Evolutionary conservation across 2,888 invertebrate species (phyloP), one percentile per base, ranked within the genome.

Genomic region (Sisyra nigra): DNA sequence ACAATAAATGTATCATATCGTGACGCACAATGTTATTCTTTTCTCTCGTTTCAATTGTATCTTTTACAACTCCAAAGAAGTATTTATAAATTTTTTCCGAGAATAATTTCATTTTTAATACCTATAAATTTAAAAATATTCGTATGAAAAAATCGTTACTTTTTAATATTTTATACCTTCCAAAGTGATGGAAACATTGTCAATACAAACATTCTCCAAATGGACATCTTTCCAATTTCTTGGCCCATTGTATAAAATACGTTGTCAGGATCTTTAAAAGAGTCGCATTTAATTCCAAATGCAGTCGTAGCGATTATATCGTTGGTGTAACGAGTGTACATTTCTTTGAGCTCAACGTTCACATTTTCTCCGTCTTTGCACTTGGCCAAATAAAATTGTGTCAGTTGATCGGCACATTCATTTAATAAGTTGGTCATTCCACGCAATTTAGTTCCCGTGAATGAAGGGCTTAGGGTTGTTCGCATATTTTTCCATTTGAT

Each of bases 291-390:
- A 13, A 67, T 48, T 0, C 67, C 67, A 48, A 66, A 67, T 0
- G 66, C 67, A 13, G 60, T 57, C 0, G 63, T 58, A 0, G 66
- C 67, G 7, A 68, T 65, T 0, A 62, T 61, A 49, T 67, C 67
- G 40, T 60, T 66, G 1, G 64, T 59, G 41, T 54, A 60, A 31
- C 53, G 54, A 8, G 57, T 51, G 34, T 56, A 57, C 7, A 57
- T 55, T 4, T 65, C 61, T 46, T 63, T 67, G 49, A 61, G 55
- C 4, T 38, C 43, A 3, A 43, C 15, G 5, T 48, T 46, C 6
- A 50, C 44, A 15, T n/a, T n/a, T n/a, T n/a, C n/a, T n/a, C n/a
- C n/a, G n/a, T n/a, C n/a, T n/a, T n/a, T n/a, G n/a, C n/a, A n/a
- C n/a, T n/a, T n/a, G n/a, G n/a, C n/a, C n/a, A 19, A 6, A 15